Conservation (phyloP, 2,113 vertebrate genomes). For the Pelodiscus sinensis region DNA sequence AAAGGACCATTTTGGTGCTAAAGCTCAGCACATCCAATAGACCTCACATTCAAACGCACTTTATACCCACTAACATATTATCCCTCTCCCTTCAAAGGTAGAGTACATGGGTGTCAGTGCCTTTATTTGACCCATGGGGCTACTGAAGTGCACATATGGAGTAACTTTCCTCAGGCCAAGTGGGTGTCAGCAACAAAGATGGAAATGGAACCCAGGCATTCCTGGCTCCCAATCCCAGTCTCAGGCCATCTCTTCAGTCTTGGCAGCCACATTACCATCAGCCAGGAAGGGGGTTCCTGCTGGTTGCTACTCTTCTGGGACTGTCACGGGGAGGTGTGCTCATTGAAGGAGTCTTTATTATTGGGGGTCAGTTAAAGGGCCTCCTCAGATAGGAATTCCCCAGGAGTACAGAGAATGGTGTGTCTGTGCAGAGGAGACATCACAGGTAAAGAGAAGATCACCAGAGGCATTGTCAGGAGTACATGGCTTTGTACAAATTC, state of each 20-base stretch:
- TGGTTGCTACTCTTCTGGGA: neutral
- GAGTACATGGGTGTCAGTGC: neutral
- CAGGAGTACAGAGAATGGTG: neutral
- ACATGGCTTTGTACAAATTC: neutral
- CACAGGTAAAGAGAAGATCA: fast-evolving
- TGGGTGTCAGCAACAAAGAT: neutral
- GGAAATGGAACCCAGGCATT: neutral
- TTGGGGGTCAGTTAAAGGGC: neutral
- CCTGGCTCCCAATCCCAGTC: neutral
- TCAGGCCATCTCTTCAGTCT: neutral
- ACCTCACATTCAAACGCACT: neutral
- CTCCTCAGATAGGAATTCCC: neutral
- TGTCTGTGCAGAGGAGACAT: fast-evolving
- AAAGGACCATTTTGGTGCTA: neutral
- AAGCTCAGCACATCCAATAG: neutral
- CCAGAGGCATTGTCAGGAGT: neutral
- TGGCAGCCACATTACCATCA: neutral
- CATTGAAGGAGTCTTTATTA: neutral
- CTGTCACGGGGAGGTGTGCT: neutral
- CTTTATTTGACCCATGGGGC: neutral
- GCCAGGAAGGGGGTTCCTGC: neutral
- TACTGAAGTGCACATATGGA: neutral
- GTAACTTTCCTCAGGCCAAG: neutral
- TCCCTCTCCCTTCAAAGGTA: neutral
- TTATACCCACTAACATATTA: neutral